phyloP scores from a whole-genome alignment of 2,888 invertebrate species.

The Philereme transversata region DNA sequence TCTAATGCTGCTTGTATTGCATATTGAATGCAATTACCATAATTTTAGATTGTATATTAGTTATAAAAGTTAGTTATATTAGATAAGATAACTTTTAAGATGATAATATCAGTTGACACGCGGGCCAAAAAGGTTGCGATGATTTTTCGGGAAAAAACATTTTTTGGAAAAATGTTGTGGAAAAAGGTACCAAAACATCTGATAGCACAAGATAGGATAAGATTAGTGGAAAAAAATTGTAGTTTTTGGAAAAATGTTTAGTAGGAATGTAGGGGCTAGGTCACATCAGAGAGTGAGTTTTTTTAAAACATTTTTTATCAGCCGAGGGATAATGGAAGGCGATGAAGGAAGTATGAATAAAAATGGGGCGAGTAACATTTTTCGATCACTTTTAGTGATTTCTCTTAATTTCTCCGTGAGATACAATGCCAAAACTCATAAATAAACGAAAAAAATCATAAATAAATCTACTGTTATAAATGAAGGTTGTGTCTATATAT shows the following conservation, averaged over 20 bases:
- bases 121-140: conserved; percentile 77
- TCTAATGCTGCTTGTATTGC: conserved; percentile 70
- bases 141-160: conserved; percentile 45
- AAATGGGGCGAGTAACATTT: conserved; percentile 40
- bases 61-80: conserved; percentile 45
- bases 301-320: conserved; percentile 66
- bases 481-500: conserved; percentile 80
- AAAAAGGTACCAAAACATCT: conserved; percentile 61
- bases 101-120: conserved; percentile 64
- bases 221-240: conserved; percentile 68
- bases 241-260: conserved; percentile 83
- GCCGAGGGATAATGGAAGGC: conserved; percentile 49
- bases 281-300: conserved; percentile 72
- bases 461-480: conserved; percentile 72
- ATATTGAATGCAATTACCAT: conserved; percentile 54
- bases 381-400: conserved; percentile 50
- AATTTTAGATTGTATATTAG: conserved; percentile 74
- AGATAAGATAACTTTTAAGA: conserved; percentile 49
- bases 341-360: conserved; percentile 45
- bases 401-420: conserved; percentile 52
- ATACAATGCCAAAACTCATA: conserved; percentile 74
- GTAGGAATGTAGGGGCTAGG: conserved; percentile 63
- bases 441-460: conserved; percentile 56
- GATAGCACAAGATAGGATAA: conserved; percentile 71
- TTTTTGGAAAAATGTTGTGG: conserved; percentile 41